A percentile compares a stretch with the other conserved stretches of the same genome.
phyloP scores from a whole-genome alignment of 2,797 vertebrate genomes.

The Sciurus vulgaris region DNA sequence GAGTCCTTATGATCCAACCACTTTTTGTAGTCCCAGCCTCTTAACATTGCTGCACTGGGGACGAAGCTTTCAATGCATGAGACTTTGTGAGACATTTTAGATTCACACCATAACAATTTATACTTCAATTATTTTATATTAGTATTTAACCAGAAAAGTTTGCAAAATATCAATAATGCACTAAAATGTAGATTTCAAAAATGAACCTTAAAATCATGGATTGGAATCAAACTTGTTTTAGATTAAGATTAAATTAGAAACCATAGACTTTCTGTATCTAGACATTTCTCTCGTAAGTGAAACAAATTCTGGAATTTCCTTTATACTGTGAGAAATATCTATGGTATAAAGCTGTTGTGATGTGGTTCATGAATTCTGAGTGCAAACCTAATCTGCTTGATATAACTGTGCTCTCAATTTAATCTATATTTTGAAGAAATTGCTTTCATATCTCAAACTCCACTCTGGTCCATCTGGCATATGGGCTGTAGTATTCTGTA shows the following conservation, averaged over 20 bases:
- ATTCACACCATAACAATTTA: background rate
- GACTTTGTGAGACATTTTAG: background rate
- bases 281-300: background rate
- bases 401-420: background rate
- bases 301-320: background rate
- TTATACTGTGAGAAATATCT: background rate
- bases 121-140: background rate
- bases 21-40: background rate
- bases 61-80: background rate
- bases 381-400: background rate
- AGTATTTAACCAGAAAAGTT: background rate
- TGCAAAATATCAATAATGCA: background rate
- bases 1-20: background rate
- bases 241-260: conserved; percentile 15
- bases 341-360: rapidly evolving
- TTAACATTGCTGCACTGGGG: background rate
- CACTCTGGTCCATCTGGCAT: background rate
- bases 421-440: background rate
- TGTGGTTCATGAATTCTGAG: background rate
- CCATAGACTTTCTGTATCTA: background rate
- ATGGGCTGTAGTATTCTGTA: background rate
- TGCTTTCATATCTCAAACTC: background rate
- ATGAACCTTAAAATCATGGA: background rate
- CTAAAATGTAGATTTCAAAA: background rate
- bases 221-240: background rate